Evolutionary conservation across 1,140 invertebrate genomes (phyloP), one percentile per base, ranked within the genome.

Genomic region (Lordiphosa clarofinis): DNA sequence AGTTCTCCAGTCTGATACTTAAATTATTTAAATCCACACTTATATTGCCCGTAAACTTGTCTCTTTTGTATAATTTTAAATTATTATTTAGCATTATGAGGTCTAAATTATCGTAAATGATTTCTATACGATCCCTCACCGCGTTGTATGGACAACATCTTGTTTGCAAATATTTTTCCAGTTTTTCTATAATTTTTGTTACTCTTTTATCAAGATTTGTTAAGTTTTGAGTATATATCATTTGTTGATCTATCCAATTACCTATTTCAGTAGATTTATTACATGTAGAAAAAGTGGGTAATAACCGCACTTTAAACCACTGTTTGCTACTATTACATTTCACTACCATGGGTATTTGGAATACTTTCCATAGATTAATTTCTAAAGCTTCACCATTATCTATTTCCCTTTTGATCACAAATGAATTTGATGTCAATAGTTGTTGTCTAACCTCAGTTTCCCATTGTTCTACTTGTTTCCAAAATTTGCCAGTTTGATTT

Each of bases 41-140:
- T 0, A 43, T 53, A 10, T 53, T n/a, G 3, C 66, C 49, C 1
- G 49, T 35, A 3, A 52, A 43, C 1, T 39, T 4, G 0, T 6
- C 13, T 9, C 38, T 38, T 3, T 42, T 8, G 0, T 13, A 11
- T 0, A 40, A n/a, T 8, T 55, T 7, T 0, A 31, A 4, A 0
- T 35, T n/a, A 3, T 44, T 50, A 0, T 72, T n/a, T 2, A 56
- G 2, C 24, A 65, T 11, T 11, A 79, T 39, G 1, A 44, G 28
- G 24, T 73, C 74, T 1, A 79, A 24, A 3, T 49, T 54, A 36
- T 79, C 74, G 31, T 79, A 47, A 4, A 73, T 58, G 2, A 66
- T 40, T 47, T 79, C 74, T 7, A 73, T 3, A n/a, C 65, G 55
- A 46, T 73, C 65, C 4, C 70, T 50, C n/a, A 79, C n/a, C 1